Evolutionary conservation across 2,888 invertebrate species (phyloP).

Genomic region (Hybos culiciformis): DNA sequence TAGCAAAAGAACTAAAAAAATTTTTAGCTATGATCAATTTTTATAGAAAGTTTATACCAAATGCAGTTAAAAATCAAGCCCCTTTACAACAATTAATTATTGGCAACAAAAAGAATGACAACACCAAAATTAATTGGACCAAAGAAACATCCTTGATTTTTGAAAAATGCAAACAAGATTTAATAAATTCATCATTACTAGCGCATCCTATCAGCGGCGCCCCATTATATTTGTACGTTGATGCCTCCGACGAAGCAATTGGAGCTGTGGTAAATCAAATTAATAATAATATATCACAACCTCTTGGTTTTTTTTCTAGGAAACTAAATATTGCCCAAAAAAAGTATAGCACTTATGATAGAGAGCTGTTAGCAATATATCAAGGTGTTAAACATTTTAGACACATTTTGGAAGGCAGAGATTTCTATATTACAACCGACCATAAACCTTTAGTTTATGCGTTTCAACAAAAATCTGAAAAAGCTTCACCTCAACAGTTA

Average conservation of each 20-base stretch:
- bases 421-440: slow-evolving; percentile 4
- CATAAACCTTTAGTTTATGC: slow-evolving; percentile 5
- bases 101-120: too few species aligned
- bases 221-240: background rate
- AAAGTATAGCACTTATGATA: slow-evolving; percentile 7
- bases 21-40: too few species aligned
- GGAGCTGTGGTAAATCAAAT: slow-evolving; percentile 4
- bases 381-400: slow-evolving; percentile 2
- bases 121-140: too few species aligned
- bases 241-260: background rate
- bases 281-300: background rate
- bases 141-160: too few species aligned
- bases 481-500: slow-evolving; percentile 5
- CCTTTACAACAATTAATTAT: too few species aligned
- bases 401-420: slow-evolving; percentile 3
- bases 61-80: too few species aligned
- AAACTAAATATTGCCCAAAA: background rate
- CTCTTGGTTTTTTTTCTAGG: slow-evolving; percentile 2
- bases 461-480: background rate
- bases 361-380: slow-evolving; percentile 4
- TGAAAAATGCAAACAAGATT: background rate
- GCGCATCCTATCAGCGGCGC: background rate
- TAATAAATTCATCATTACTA: background rate
- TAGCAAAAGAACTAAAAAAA: too few species aligned
- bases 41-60: too few species aligned